A percentile compares a stretch with the other conserved stretches of the same genome.
Conservation (phyloP, 2,888 invertebrate genomes). For the Perizoma affinitatum region DNA sequence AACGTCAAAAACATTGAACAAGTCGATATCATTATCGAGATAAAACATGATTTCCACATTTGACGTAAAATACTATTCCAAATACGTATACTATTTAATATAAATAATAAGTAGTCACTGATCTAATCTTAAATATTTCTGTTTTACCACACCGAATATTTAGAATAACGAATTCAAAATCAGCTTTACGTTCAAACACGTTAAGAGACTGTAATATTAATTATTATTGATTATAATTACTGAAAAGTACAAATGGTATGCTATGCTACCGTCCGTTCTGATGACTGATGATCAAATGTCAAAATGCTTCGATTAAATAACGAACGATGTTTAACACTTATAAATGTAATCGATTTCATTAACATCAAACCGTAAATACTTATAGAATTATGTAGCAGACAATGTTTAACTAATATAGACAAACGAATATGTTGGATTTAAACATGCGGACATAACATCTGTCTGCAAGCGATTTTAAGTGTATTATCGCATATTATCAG, state of each 20-base stretch:
- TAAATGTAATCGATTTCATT: constrained; percentile 19
- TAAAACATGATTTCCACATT: constrained; percentile 21
- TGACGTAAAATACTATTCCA: constrained; percentile 46
- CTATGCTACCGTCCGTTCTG: constrained; percentile 3
- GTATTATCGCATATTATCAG: too few relatives aligned
- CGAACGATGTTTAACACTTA: constrained; percentile 26
- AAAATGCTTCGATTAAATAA: constrained; percentile 33
- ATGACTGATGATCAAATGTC: constrained; percentile 18
- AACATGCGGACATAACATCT: neutral
- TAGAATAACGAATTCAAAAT: neutral
- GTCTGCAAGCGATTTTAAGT: neutral
- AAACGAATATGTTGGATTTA: neutral
- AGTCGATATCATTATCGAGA: constrained; percentile 5
- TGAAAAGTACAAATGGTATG: constrained; percentile 8
- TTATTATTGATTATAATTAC: constrained; percentile 1
- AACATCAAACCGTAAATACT: constrained; percentile 19
- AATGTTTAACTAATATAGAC: constrained; percentile 2
- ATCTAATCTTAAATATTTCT: constrained; percentile 46
- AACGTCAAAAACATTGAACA: constrained; percentile 12
- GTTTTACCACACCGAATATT: constrained; percentile 9
- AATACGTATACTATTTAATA: constrained; percentile 52
- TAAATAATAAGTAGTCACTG: constrained; percentile 57
- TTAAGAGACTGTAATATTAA: neutral
- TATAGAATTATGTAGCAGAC: constrained; percentile 19
- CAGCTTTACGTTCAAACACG: too few relatives aligned